These are phyloP conservation scores for Lepidurus couesii DNA, from an alignment of 1,140 invertebrate genomes.

Conservation along the genomic window DNA sequence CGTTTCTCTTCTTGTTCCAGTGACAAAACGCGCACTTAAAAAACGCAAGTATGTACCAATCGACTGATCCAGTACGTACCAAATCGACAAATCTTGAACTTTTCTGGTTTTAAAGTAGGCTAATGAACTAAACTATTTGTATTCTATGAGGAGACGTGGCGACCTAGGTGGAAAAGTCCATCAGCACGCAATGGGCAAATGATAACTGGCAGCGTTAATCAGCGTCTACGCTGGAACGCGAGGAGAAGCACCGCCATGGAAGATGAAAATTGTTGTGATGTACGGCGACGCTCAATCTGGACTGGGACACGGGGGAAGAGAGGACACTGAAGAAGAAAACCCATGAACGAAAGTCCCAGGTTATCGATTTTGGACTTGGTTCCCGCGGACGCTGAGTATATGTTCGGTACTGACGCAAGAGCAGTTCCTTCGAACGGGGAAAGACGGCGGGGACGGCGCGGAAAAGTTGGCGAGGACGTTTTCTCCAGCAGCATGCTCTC, in stretches of 20 bases:
- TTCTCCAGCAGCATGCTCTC: neutral
- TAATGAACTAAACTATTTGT: no score
- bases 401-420: neutral
- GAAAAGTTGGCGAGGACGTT: neutral
- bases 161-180: neutral
- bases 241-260: neutral
- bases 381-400: constrained; percentile 3
- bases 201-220: neutral
- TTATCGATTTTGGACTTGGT: constrained; percentile 11
- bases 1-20: neutral
- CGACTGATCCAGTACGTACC: no score
- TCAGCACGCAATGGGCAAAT: neutral
- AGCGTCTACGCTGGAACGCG: neutral
- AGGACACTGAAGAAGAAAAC: neutral
- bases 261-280: constrained; percentile 2
- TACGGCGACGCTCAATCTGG: constrained; percentile 16
- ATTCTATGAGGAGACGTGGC: neutral
- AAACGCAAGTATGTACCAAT: no score
- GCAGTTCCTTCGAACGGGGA: constrained; percentile 13
- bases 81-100: no score
- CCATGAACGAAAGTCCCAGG: neutral
- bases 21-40: no score
- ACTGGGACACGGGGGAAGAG: neutral
- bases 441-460: neutral
- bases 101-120: no score